phyloP scores from a whole-genome alignment of 2,113 vertebrate genomes.

The Emydocephalus ijimae region DNA sequence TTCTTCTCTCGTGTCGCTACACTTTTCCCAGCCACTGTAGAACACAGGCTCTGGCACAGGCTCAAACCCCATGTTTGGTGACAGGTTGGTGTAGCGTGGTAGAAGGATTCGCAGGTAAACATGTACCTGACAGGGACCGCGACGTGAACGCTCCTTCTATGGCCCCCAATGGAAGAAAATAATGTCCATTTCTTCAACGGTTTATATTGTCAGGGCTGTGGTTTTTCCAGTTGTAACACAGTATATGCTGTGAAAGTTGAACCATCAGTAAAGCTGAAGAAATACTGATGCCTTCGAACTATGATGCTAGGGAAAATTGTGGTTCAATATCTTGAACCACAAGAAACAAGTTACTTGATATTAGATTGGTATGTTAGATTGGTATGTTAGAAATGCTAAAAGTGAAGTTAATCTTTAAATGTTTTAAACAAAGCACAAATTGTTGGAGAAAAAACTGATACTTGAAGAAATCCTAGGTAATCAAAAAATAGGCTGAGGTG shows the following conservation, averaged over 20 bases:
- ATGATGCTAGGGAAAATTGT: not conserved
- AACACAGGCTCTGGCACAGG: too few relatives aligned
- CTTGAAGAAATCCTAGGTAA: not conserved
- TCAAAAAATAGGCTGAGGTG: not conserved
- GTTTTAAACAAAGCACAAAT: not conserved
- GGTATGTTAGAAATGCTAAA: not conserved
- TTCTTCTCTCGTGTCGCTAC: too few relatives aligned
- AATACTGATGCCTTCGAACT: not conserved
- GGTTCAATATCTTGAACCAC: not conserved
- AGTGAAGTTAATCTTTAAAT: not conserved
- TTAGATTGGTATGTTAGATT: not conserved
- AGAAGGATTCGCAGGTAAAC: too few relatives aligned
- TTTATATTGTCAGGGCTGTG: not conserved
- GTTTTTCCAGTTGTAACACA: not conserved
- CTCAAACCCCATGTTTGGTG: too few relatives aligned
- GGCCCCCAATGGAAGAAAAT: not conserved
- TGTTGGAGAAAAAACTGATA: not conserved
- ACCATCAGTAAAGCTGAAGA: not conserved
- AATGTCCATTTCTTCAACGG: not conserved
- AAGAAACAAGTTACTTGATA: not conserved
- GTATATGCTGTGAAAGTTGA: not conserved
- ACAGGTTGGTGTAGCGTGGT: too few relatives aligned
- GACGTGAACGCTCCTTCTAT: too few relatives aligned
- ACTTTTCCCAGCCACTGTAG: too few relatives aligned
- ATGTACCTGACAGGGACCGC: too few relatives aligned